Evolutionary conservation across 2,888 invertebrate genomes (phyloP), one percentile per base, ranked within the genome.

Genomic region (Liodrosophila aerea): DNA sequence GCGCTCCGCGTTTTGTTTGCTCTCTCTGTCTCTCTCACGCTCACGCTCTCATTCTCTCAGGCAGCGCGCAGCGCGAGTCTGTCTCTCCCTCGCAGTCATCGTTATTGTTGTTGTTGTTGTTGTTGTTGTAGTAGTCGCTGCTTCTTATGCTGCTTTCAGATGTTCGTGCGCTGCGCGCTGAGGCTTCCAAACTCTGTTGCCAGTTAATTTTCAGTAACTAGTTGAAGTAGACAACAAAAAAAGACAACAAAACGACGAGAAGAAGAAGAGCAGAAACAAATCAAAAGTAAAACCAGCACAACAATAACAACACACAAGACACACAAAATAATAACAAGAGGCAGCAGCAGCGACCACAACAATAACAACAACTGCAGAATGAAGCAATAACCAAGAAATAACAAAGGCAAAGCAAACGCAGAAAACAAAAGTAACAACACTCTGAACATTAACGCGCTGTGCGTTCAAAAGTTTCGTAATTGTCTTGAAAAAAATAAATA

Each of bases 171-270:
- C 56, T 71, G 73, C 68, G 75, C 57, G 52, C 58, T 65, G 65
- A 59, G 72, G 58, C 64, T 64, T 72, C 64, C 47, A 73, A 71
- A 71, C 71, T 71, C 69, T 68, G 77, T 75, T 84, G 82, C 64
- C 80, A 80, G 85, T 85, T 82, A 80, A 85, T 80, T 78, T 80
- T 82, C 74, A 76, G 83, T 82, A 73, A 80, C 83, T 82, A 85
- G 80, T 82, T 80, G 83, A 82, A 85, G 78, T 82, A 77, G 78
- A 69, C 85, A 85, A 75, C 78, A 78, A 72, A 72, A 60, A 47
- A 57, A 59, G 39, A 45, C 29, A 63, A 52, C 60, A 57, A 54
- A 46, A 40, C 22, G 5, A 22, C 2, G 3, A 22, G 22, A 41
- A 41, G 36, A 53, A 52, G 37, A 59, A 65, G 45, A 58, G 62